phyloP scores from a whole-genome alignment of 2,797 vertebrate species.

The Oreochromis grahami region DNA sequence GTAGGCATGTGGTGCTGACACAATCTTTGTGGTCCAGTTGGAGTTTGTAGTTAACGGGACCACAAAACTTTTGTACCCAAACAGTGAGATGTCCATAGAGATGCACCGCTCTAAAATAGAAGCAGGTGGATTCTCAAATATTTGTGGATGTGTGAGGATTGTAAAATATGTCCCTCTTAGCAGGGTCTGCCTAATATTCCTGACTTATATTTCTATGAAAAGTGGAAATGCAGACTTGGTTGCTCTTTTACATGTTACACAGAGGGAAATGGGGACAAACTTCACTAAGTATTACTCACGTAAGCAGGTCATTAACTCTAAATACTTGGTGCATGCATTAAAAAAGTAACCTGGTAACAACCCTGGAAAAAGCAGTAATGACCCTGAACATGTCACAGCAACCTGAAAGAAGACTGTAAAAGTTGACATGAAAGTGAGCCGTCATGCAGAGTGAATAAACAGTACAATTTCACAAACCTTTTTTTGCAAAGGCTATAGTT shows the following conservation, averaged over 20 bases:
- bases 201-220: background rate
- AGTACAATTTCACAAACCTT: background rate
- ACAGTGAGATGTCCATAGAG: conserved; percentile 58
- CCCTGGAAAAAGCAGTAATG: background rate
- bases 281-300: background rate
- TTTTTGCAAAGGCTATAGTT: background rate
- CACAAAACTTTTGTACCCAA: conserved; percentile 61
- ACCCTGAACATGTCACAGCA: background rate
- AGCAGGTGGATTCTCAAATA: conserved; percentile 50
- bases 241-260: background rate
- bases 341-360: background rate
- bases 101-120: conserved; percentile 57
- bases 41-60: conserved; percentile 43
- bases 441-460: background rate
- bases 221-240: background rate
- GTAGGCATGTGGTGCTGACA: conserved; percentile 1
- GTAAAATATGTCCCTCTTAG: background rate
- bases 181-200: background rate
- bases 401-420: background rate
- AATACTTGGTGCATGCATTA: background rate
- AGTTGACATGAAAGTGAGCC: background rate
- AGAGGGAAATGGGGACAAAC: background rate
- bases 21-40: conserved; percentile 11
- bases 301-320: background rate
- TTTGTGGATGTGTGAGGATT: conserved; percentile 32